A percentile compares a stretch with the other conserved stretches of the same genome.
phyloP scores from a whole-genome alignment of 2,797 vertebrate genomes.

The Lepidocolaptes lacrymiger region DNA sequence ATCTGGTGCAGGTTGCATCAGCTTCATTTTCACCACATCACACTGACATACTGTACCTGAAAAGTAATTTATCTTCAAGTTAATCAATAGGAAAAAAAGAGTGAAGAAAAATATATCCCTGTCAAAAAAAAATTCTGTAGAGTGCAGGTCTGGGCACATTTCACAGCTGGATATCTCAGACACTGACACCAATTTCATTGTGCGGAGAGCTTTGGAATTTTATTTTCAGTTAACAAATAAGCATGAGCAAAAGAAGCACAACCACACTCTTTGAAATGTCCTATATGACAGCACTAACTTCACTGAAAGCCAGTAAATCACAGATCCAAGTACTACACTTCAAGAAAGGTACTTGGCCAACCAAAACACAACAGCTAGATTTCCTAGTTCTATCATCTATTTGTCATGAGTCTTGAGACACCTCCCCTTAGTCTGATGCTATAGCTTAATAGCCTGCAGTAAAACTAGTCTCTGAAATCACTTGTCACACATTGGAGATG shows the following conservation, averaged over 20 bases:
- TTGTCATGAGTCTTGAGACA: neutral
- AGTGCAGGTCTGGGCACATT: neutral
- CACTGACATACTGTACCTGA: neutral
- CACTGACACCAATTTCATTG: neutral
- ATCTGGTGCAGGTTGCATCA: neutral
- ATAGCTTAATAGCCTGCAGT: neutral
- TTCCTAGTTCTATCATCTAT: neutral
- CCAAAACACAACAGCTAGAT: neutral
- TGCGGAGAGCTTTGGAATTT: neutral
- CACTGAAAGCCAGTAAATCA: neutral
- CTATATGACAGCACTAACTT: neutral
- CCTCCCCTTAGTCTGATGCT: neutral
- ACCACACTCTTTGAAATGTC: neutral
- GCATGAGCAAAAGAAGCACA: neutral
- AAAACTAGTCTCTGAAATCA: neutral
- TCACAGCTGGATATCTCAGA: neutral
- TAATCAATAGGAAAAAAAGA: slow-evolving; percentile 15
- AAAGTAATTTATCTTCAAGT: neutral
- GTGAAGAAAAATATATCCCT: neutral
- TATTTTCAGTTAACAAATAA: neutral
- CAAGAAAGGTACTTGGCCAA: neutral
- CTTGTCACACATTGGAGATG: neutral
- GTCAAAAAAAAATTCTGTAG: neutral
- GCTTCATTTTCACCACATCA: neutral
- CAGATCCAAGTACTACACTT: neutral